Evolutionary conservation across 2,797 vertebrate species (phyloP).

Genomic region (Hippocampus kuda): DNA sequence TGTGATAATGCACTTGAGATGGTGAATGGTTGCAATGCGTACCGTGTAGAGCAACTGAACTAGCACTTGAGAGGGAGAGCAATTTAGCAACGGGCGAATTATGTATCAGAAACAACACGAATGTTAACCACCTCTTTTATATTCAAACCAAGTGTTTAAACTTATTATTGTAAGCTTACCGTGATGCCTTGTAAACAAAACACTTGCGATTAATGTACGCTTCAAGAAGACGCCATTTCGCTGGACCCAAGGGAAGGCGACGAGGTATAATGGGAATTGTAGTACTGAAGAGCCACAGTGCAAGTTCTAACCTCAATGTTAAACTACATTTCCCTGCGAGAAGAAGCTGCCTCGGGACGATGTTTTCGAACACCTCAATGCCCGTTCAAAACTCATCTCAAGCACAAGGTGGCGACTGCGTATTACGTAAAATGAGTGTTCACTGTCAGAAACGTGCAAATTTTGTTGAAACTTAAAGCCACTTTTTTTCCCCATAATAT

Average conservation of each 20-base stretch:
- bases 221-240: conserved; percentile 60
- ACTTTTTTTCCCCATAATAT: neutral
- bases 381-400: conserved; percentile 31
- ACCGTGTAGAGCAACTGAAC: conserved; percentile 6
- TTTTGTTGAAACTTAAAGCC: neutral
- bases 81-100: conserved; percentile 15
- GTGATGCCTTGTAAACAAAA: conserved; percentile 43
- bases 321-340: conserved; percentile 45
- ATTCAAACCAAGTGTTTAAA: rapidly evolving
- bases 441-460: neutral
- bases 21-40: neutral
- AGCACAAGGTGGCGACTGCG: conserved; percentile 42
- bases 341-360: neutral
- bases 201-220: conserved; percentile 47
- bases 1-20: neutral
- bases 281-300: conserved; percentile 15
- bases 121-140: neutral
- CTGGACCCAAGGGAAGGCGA: conserved; percentile 13
- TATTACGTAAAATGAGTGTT: neutral
- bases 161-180: conserved; percentile 21
- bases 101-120: neutral
- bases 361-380: conserved; percentile 38
- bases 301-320: rapidly evolving
- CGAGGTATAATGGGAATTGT: conserved; percentile 47
- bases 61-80: conserved; percentile 28